Evolutionary conservation across 2,888 invertebrate species (phyloP), one percentile per base, ranked within the genome.

Genomic region (Cheilosia vulpina): DNA sequence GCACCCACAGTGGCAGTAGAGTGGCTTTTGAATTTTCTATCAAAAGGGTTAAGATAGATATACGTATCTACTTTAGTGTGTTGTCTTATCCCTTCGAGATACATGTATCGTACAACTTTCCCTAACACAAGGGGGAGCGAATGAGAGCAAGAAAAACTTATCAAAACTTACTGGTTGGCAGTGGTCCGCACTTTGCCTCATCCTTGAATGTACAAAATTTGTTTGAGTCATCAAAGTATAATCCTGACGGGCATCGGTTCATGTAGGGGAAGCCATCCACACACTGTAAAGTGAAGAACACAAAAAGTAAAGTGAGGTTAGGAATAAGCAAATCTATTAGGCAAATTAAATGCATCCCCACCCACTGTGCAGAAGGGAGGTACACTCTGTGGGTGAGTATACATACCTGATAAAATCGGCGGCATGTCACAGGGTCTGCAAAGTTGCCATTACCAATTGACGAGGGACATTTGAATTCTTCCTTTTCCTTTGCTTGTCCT

Each of bases 141-240:
- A 41, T 31, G 13, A 24, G 11, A 58, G 45, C 6, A 41, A 55
- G 24, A 24, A 11, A 55, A 75, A 57, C 34, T 78, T 63, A 78
- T 60, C 45, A 52, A 88, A 89, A 94, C 96, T 95, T 94, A 97
- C 97, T 97, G 89, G 96, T 94, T 85, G 96, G 93, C 88, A 98
- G 94, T 24, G 98, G 98, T 62, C 98, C 98, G 92, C 98, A 98
- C 90, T 96, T 94, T 34, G 97, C 97, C 93, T 98, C 97, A 77
- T 94, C 94, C 93, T 97, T 96, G 92, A 98, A 98, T 2, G 97
- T 98, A 91, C 98, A 98, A 90, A 94, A 96, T 93, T 98, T 98
- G 92, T 95, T 96, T 89, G 97, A 94, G 90, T 98, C 98, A 91
- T 98, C 98, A 90, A 98, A 98, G 92, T 96, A 96, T 63, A 98